Percentiles rank a stretch among this genome's conserved stretches.
phyloP scores from a whole-genome alignment of 2,888 invertebrate genomes.

The Heliconius charithonia region DNA sequence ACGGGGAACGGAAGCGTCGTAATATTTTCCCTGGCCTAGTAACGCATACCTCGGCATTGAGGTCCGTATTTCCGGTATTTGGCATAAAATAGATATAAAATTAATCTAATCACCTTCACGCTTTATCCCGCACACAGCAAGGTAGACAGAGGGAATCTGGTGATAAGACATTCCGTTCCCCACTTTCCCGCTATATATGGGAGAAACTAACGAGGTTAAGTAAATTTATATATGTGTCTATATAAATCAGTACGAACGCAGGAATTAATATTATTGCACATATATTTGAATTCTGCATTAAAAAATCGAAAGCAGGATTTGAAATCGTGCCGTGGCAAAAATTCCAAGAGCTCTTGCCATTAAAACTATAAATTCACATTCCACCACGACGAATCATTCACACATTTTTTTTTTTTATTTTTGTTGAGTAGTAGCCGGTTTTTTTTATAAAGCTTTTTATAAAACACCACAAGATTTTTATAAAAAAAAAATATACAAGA shows the following conservation, averaged over 20 bases:
- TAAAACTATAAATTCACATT: conserved; percentile 11
- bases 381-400: not conserved
- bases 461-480: not conserved
- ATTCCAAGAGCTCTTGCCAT: conserved; percentile 1
- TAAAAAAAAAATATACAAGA: too few relatives aligned
- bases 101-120: too few relatives aligned
- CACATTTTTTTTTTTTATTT: not conserved
- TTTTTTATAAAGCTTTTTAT: not conserved
- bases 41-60: too few relatives aligned
- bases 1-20: too few relatives aligned
- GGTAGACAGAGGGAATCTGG: too few relatives aligned
- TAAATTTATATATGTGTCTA: too few relatives aligned
- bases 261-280: not conserved
- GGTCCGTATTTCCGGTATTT: too few relatives aligned
- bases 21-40: too few relatives aligned
- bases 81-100: too few relatives aligned
- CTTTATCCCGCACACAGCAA: too few relatives aligned
- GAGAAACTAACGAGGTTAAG: not conserved
- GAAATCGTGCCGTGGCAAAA: not conserved
- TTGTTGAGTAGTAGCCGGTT: not conserved
- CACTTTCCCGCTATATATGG: not conserved
- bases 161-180: too few relatives aligned
- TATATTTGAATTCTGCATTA: not conserved
- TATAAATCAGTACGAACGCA: not conserved
- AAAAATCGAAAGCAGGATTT: conserved; percentile 15